Base-by-base conservation (phyloP, 2,797 vertebrate genomes). In the Sardinella longiceps region DNA sequence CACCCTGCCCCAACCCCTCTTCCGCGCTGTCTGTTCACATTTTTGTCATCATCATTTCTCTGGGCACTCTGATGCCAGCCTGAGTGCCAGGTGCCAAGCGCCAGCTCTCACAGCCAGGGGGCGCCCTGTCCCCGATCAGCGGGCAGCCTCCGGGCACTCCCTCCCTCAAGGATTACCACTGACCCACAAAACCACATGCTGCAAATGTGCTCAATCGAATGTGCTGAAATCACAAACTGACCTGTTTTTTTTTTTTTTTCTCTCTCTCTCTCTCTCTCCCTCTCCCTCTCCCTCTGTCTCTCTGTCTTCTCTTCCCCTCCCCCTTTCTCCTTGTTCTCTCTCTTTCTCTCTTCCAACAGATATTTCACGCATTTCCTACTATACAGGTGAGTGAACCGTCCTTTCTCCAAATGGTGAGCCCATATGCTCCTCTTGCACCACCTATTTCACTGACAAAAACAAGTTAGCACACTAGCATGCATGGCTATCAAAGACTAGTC, bases 361-460 rank as follows among this genome's bases (percentile, higher is more conserved):
- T 95, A 96, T 97, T 96, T 96, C 96, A 91, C 95, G 96, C 92
- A 96, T 96, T 95, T 90, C 91, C 81, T 96, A 95, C 93, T 95
- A 96, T 92, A 94, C 96, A 95, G 97, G 97, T 97, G 92, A 96
- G 96, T 88, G 70, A 77, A 77, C 70, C 70, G 37, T 43, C 70
- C 70, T 77, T 23, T 77, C 33, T 7, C 70, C 70, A 77, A 77
- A 6, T 77, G 70, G 37, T 20, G 5, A 20, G 20, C 70, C 70
- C 70, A 77, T 77, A 77, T 77, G 70, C 9, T 43, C 18, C 37
- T n/a, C n/a, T 60, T 60, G n/a, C 56, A 25, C n/a, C 56, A 60
- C 56, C 56, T 25, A 60, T 25, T 60, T 60, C 56, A 60, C 56
- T 25, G 23, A 53, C 51, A 1, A 10, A 60, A 25, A 60, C 56